Evolutionary conservation across 1,140 invertebrate species (phyloP), one percentile per base, ranked within the genome.

Genomic region (Ctenoplectra terminalis): DNA sequence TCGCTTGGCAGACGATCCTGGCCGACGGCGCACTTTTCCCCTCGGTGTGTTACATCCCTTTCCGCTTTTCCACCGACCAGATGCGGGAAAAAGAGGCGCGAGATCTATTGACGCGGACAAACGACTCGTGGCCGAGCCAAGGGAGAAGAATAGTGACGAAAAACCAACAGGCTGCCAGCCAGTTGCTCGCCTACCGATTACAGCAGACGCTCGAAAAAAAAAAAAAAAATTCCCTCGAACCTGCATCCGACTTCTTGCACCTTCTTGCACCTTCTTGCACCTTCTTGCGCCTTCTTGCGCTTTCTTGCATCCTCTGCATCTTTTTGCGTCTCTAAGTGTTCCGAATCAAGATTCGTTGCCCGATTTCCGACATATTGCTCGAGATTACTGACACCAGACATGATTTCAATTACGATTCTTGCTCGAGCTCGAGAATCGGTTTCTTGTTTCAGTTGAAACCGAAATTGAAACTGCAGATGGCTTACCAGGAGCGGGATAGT

Each of bases 91-190:
- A 73, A 66, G 56, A 48, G 72, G 75, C 72, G 66, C 81, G 63
- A 81, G 63, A 48, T 86, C 83, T 56, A 87, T 84, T 70, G 82
- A 87, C 73, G 72, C 67, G 86, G 86, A 87, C 85, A 87, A 87
- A 87, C 74, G 85, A 66, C 26, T 81, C 64, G 63, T 77, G 79
- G 77, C 60, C 76, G 20, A 78, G 71, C 64, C 58, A 76, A 82
- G 52, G 50, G 61, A 52, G 58, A 75, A 77, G 43, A 58, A 67
- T 46, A n/a, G 60, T n/a, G 13, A 26, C 2, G 48, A 73, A 80
- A 80, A 86, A 69, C 56, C 69, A 52, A 79, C 54, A 52, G 69
- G 56, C 77, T 61, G 56, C n/a, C 56, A 31, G 67, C 31, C 54
- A 52, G 69, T 61, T 71, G 67, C 46, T 29, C 4, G 56, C 4